A percentile compares a stretch with the other conserved stretches of the same genome.
Conservation (phyloP, 1,140 invertebrate species). For the Meloidogyne hapla region DNA sequence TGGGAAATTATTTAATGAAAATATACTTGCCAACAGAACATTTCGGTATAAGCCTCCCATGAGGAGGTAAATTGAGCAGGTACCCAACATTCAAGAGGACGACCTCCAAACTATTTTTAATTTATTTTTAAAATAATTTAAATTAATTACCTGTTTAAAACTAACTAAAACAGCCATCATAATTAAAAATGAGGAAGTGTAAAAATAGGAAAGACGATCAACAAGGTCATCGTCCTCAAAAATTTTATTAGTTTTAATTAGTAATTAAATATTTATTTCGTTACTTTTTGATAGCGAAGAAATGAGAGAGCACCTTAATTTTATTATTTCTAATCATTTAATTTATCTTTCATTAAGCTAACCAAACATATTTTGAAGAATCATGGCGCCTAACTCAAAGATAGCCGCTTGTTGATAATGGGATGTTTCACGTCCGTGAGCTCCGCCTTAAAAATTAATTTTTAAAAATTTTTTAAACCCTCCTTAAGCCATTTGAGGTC, state of each 20-base stretch:
- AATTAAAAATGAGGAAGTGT: slow-evolving; percentile 68
- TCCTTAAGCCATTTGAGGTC: too few species aligned
- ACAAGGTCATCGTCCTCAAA: slow-evolving; percentile 68
- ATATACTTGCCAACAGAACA: slow-evolving; percentile 60
- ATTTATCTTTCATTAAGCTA: not conserved
- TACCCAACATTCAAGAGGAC: slow-evolving; percentile 62
- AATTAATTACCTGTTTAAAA: slow-evolving; percentile 66
- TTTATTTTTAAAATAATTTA: not conserved
- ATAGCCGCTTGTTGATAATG: slow-evolving; percentile 60
- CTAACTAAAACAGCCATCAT: slow-evolving; percentile 68
- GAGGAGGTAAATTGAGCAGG: slow-evolving; percentile 60
- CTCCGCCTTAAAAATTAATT: slow-evolving; percentile 32
- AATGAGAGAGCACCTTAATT: slow-evolving; percentile 45
- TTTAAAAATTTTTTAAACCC: too few species aligned
- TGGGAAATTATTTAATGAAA: too few species aligned
- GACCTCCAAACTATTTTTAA: slow-evolving; percentile 57
- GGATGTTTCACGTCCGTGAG: slow-evolving; percentile 59
- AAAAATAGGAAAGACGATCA: slow-evolving; percentile 68
- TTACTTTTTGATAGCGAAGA: slow-evolving; percentile 57
- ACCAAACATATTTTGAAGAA: slow-evolving; percentile 63
- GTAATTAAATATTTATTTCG: not conserved
- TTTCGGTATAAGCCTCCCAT: slow-evolving; percentile 65
- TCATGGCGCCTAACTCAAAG: slow-evolving; percentile 63
- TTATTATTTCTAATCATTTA: not conserved
- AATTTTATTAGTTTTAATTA: not conserved